A percentile compares a stretch with the other conserved stretches of the same genome.
Conservation (phyloP, 2,888 invertebrate genomes). For the Cecidostiba fungosa region DNA sequence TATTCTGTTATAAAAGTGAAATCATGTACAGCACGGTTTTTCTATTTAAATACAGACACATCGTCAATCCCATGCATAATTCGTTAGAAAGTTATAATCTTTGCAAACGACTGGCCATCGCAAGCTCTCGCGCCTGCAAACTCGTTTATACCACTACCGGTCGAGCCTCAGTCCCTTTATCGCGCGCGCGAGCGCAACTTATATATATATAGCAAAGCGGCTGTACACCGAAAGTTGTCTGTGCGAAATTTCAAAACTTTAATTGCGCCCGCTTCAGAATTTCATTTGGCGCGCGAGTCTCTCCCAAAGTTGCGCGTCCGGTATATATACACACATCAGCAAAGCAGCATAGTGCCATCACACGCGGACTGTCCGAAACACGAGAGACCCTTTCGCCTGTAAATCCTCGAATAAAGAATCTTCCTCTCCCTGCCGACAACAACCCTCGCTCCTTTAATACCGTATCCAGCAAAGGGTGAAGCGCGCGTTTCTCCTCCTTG, state of each 20-base stretch:
- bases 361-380: slow-evolving; percentile 52
- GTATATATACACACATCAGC: background rate
- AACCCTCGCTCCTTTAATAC: slow-evolving; percentile 42
- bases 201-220: background rate
- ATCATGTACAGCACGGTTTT: too few relatives aligned
- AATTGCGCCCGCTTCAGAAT: slow-evolving; percentile 56
- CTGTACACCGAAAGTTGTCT: slow-evolving; percentile 28
- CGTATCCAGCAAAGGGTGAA: slow-evolving; percentile 15
- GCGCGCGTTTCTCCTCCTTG: background rate
- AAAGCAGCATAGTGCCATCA: background rate
- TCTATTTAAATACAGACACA: background rate
- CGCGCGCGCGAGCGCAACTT: background rate
- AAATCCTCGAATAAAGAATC: slow-evolving; percentile 39
- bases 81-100: background rate
- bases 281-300: slow-evolving; percentile 55
- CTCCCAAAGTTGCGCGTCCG: slow-evolving; percentile 32
- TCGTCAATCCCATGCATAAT: background rate
- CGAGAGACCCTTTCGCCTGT: background rate
- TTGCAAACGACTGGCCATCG: background rate
- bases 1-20: too few relatives aligned
- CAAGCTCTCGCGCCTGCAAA: background rate
- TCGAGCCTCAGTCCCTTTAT: slow-evolving; percentile 23
- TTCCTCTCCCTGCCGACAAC: background rate
- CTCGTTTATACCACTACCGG: background rate
- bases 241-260: slow-evolving; percentile 56